Conservation (phyloP, 1,140 invertebrate genomes). For the Drosophila bifasciata region DNA sequence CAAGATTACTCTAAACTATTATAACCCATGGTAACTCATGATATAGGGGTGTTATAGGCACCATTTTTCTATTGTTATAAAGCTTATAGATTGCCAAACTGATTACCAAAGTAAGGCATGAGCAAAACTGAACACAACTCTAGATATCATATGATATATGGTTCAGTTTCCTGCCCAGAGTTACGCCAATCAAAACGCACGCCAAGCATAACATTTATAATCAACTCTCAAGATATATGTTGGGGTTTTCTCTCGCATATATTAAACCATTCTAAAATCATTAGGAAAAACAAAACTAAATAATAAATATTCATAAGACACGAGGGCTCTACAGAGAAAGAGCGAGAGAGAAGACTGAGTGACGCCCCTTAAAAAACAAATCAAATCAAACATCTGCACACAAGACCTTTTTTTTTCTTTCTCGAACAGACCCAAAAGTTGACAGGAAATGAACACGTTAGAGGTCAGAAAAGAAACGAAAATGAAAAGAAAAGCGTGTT, state of each 20-base stretch:
- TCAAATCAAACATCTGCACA: slow-evolving; percentile 59
- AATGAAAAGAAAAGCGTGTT: slow-evolving; percentile 53
- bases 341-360: no score
- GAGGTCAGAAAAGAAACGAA: slow-evolving; percentile 25
- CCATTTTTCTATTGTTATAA: no score
- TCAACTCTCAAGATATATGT: not conserved
- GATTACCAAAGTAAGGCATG: no score
- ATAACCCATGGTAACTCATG: not conserved
- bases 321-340: not conserved
- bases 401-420: slow-evolving; percentile 8
- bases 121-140: no score
- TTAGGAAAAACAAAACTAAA: slow-evolving; percentile 21
- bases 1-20: not conserved
- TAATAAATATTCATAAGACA: slow-evolving; percentile 31
- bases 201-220: not conserved
- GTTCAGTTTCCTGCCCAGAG: not conserved
- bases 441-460: slow-evolving; percentile 65
- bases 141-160: no score
- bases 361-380: slow-evolving; percentile 10
- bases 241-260: not conserved
- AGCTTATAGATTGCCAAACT: no score
- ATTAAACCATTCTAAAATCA: slow-evolving; percentile 1
- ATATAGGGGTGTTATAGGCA: no score
- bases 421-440: slow-evolving; percentile 28
- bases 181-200: not conserved